Percentiles rank a stretch among this genome's conserved stretches.
These are phyloP conservation scores for Anser cygnoides DNA, from an alignment of 2,113 vertebrate genomes.

Conservation along the genomic window DNA sequence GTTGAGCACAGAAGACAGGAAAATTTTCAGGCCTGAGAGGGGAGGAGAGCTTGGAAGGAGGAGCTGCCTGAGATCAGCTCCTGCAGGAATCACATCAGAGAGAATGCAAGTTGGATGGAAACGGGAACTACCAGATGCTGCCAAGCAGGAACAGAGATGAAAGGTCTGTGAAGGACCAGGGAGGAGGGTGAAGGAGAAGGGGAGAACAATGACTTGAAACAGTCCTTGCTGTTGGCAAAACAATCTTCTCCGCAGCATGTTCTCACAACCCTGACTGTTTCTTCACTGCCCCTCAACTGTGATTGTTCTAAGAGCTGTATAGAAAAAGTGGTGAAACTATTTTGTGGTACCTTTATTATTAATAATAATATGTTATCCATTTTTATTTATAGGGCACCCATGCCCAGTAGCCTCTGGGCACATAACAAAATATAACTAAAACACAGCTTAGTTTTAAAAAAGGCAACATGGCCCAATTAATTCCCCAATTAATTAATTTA, in stretches of 20 bases:
- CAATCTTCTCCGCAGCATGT: neutral
- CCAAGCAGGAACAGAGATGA: conserved; percentile 5
- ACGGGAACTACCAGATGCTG: conserved; percentile 1
- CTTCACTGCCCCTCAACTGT: neutral
- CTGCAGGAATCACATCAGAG: conserved; percentile 33
- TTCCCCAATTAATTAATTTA: conserved; percentile 76
- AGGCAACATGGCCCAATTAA: conserved; percentile 74
- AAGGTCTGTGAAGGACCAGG: conserved; percentile 7
- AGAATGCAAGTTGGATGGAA: conserved; percentile 5
- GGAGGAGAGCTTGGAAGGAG: conserved; percentile 8
- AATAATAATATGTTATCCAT: conserved; percentile 36
- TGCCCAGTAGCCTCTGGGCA: conserved; percentile 56
- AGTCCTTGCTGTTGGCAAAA: conserved; percentile 4
- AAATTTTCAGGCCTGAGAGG: neutral
- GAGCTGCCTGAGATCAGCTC: neutral
- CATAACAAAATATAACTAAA: conserved; percentile 70
- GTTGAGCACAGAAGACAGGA: neutral
- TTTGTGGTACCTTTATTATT: conserved; percentile 20
- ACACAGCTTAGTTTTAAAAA: conserved; percentile 67
- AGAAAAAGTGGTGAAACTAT: neutral
- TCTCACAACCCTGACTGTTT: neutral
- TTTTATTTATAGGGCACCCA: conserved; percentile 66
- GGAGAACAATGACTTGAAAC: neutral
- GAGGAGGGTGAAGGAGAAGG: neutral
- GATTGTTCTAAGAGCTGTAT: neutral